Percentiles rank a stretch among this genome's conserved stretches.
phyloP scores from a whole-genome alignment of 2,113 vertebrate genomes.

The Dromaius novaehollandiae region DNA sequence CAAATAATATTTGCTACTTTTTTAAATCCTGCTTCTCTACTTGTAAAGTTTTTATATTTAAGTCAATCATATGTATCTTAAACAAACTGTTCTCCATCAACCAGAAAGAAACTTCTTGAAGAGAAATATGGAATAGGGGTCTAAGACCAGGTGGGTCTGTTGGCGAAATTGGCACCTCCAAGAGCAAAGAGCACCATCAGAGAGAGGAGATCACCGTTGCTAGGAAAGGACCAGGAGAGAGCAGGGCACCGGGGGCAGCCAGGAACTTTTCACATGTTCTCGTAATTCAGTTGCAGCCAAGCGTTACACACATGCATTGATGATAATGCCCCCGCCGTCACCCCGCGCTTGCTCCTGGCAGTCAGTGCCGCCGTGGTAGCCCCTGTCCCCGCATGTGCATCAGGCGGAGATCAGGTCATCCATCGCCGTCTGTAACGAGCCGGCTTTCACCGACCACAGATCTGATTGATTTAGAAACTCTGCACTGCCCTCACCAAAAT shows the following conservation, averaged over 20 bases:
- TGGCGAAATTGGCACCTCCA: too few species aligned
- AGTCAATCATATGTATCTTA: background rate
- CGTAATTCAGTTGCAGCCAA: background rate
- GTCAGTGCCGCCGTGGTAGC: background rate
- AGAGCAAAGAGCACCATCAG: too few species aligned
- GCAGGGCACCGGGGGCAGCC: background rate
- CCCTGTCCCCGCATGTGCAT: fast-evolving
- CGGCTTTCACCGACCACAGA: background rate
- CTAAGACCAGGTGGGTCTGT: too few species aligned
- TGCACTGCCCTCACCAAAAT: background rate
- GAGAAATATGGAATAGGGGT: background rate
- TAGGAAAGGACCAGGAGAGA: background rate
- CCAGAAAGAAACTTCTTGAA: background rate
- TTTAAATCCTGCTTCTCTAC: background rate
- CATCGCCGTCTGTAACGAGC: background rate
- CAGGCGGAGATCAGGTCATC: background rate
- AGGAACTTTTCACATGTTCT: background rate
- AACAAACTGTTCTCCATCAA: background rate
- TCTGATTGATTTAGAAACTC: background rate
- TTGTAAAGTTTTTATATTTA: background rate
- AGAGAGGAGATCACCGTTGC: too few species aligned
- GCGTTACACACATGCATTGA: background rate
- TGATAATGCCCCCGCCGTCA: background rate
- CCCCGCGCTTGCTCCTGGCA: background rate
- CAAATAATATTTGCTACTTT: background rate